Conservation (phyloP, 2,888 invertebrate genomes). For the Drosophila subquinaria region DNA sequence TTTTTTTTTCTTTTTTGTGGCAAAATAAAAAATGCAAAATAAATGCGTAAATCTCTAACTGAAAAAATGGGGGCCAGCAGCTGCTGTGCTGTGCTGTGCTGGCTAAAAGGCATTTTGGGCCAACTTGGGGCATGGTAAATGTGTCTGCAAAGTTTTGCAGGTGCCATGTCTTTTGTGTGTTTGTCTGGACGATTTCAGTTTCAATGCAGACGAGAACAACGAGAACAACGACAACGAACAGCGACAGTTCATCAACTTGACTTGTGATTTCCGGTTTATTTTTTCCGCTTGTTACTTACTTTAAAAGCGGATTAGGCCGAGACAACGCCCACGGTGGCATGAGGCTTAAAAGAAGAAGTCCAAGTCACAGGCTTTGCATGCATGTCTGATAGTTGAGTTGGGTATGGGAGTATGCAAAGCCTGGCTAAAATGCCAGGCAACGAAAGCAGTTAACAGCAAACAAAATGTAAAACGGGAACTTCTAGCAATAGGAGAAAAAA, state of each 20-base stretch:
- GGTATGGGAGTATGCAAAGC: constrained; percentile 46
- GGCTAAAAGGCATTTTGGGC: constrained; percentile 13
- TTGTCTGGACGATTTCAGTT: constrained; percentile 66
- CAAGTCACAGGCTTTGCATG: constrained; percentile 59
- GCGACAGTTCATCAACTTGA: constrained; percentile 78
- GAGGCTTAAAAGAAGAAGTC: constrained; percentile 17
- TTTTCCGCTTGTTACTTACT: constrained; percentile 62
- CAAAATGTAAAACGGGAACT: no score
- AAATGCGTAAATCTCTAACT: constrained; percentile 81
- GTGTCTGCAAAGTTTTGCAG: constrained; percentile 79
- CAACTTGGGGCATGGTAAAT: constrained; percentile 56
- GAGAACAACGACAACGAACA: constrained; percentile 41
- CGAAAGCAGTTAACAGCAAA: background rate
- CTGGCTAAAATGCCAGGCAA: constrained; percentile 3
- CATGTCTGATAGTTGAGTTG: constrained; percentile 74
- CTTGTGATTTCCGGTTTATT: constrained; percentile 78
- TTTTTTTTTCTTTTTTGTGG: constrained; percentile 49
- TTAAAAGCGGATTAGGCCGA: constrained; percentile 77
- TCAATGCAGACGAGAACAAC: constrained; percentile 55
- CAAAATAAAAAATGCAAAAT: constrained; percentile 79
- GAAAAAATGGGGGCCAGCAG: constrained; percentile 36
- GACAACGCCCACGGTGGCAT: constrained; percentile 77
- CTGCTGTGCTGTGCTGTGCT: constrained; percentile 15
- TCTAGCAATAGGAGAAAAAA: no score
- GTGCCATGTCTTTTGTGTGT: constrained; percentile 71